Evolutionary conservation across 2,888 invertebrate genomes (phyloP).

Genomic region (Trachelus stipa): DNA sequence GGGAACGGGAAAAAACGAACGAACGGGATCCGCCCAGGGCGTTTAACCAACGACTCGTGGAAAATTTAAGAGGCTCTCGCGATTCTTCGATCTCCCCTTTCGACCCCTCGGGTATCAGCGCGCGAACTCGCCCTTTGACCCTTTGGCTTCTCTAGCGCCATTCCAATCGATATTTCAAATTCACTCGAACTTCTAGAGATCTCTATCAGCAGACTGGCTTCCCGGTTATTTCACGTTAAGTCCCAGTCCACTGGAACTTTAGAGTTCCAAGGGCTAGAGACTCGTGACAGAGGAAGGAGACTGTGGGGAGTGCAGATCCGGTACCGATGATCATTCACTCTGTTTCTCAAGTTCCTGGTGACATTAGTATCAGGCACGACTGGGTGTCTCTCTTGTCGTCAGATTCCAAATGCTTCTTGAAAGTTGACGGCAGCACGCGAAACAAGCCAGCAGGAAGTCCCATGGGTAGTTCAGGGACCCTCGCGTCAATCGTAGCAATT

Average conservation of each 20-base stretch:
- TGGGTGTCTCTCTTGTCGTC: background rate
- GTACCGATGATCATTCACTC: background rate
- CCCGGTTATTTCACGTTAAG: background rate
- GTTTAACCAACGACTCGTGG: slow-evolving; percentile 20
- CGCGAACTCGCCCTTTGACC: background rate
- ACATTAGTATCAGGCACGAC: background rate
- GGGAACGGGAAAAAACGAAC: slow-evolving; percentile 8
- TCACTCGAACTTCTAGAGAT: background rate
- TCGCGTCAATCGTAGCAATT: background rate
- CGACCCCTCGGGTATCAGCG: background rate
- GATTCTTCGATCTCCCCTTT: background rate
- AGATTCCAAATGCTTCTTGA: background rate
- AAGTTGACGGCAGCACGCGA: background rate
- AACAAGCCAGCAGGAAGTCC: background rate
- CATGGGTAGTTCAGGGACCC: background rate
- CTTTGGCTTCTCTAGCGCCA: background rate
- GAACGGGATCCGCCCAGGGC: slow-evolving; percentile 18
- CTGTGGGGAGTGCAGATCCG: background rate
- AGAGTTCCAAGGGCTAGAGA: background rate
- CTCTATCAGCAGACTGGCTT: background rate
- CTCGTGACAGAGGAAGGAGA: background rate
- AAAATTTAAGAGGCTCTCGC: slow-evolving; percentile 19
- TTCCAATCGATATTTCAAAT: background rate
- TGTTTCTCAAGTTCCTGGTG: background rate
- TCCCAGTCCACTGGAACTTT: background rate